These are phyloP conservation scores for Ceyx margarethae DNA, from an alignment of 2,113 vertebrate species.

Conservation along the genomic window DNA sequence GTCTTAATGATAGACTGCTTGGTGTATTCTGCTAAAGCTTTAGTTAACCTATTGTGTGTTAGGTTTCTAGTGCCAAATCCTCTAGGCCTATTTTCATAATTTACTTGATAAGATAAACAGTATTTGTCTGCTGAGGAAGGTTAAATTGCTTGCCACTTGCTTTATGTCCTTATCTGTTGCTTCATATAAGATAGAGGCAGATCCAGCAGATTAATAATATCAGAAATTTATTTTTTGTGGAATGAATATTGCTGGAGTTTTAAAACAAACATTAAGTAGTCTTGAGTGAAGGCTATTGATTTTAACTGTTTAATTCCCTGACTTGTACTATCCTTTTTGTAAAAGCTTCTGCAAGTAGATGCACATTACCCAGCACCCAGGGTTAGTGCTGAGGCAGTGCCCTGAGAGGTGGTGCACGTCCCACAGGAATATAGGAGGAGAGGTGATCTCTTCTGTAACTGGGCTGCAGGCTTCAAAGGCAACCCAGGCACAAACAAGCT, in stretches of 20 bases:
- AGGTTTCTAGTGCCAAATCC: neutral
- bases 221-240: neutral
- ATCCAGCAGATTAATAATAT: neutral
- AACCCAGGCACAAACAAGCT: neutral
- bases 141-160: constrained; percentile 12
- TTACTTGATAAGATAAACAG: constrained; percentile 36
- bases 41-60: constrained; percentile 25
- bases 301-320: neutral
- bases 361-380: neutral
- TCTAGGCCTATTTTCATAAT: constrained; percentile 42
- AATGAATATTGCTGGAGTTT: neutral
- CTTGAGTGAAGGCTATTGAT: neutral
- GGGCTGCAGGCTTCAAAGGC: neutral
- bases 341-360: neutral
- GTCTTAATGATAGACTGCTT: neutral
- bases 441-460: neutral
- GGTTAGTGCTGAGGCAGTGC: neutral
- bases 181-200: neutral
- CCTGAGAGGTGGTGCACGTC: neutral
- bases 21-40: constrained; percentile 19
- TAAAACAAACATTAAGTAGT: neutral
- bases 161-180: constrained; percentile 3
- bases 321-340: neutral
- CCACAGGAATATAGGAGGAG: neutral
- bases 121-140: constrained; percentile 18